Percentiles rank a stretch among this genome's conserved stretches.
Evolutionary conservation across 2,113 vertebrate genomes (phyloP).

Genomic region (Porphyrio hochstetteri): DNA sequence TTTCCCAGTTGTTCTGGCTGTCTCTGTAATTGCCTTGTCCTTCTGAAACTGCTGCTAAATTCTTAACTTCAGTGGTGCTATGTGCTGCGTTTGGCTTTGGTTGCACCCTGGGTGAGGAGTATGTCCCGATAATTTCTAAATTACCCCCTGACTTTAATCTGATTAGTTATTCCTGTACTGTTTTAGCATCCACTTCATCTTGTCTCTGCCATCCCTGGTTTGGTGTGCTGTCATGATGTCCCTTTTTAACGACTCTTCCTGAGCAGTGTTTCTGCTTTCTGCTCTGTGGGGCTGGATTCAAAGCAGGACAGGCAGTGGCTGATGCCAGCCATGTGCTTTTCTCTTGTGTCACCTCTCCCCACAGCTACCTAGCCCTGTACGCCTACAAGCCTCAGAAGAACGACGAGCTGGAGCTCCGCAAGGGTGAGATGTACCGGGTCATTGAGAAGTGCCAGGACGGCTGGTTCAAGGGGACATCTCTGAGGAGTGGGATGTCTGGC

Average conservation of each 20-base stretch:
- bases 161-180: background rate
- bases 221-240: background rate
- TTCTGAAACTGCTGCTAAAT: background rate
- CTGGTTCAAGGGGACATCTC: constrained; percentile 97
- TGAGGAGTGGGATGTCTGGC: constrained; percentile 89
- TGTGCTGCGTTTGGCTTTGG: background rate
- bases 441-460: constrained; percentile 97
- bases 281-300: background rate
- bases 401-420: constrained; percentile 93
- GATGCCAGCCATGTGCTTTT: background rate
- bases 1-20: background rate
- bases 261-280: background rate
- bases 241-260: background rate
- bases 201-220: background rate
- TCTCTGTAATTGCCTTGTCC: background rate
- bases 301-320: background rate
- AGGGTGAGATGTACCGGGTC: constrained; percentile 98
- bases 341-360: background rate
- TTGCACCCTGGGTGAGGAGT: background rate
- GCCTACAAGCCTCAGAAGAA: constrained; percentile 98
- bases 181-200: background rate
- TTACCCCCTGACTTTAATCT: background rate
- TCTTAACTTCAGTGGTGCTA: background rate
- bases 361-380: constrained; percentile 91
- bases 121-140: background rate